Base-by-base conservation (phyloP, 2,113 vertebrate genomes). In the Daphoenositta chrysoptera region DNA sequence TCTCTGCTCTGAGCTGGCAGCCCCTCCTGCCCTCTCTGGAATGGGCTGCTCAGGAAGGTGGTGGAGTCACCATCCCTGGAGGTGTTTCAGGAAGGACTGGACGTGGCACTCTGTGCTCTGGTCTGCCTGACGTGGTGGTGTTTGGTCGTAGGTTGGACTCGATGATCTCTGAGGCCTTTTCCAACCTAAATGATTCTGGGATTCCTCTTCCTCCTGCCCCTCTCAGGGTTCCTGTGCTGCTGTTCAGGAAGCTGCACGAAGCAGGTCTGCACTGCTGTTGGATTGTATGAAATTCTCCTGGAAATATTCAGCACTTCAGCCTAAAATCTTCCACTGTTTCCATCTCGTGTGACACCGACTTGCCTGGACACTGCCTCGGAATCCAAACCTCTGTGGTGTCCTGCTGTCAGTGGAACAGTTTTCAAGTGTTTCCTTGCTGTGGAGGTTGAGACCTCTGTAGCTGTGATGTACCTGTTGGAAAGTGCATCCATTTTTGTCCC, bases 81-180 rank as follows among this genome's bases (percentile, higher is more conserved):
- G 44, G 37, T 17, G 45, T 45, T 58, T n/a, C 10, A n/a, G 51
- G 28, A 45, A 11, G 10, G 50, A 2, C 17, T 56, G 44, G 60
- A 30, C 1, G 1, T 58, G 45, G 22, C 60, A 21, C 51, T 45
- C 9, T 1, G 27, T 5, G 54, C 23, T 69, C 19, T 70, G 73
- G 7, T 60, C 22, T 53, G n/a, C 4, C 27, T 27, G 27, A 44
- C 0, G 1, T 57, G 51, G 6, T 44, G 48, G 5, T 47, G 51
- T 39, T 6, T 0, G 0, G 13, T 28, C 37, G 2, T 4, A 21
- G 69, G 23, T 7, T 51, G 53, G 33, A 26, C 28, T 45, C 0
- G 0, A 1, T 73, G 51, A 45, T n/a, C 15, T 45, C 28, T 20
- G 51, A 60, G 45, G 22, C 8, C 51, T 60, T 60, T 75, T 60